Base-by-base conservation (phyloP, 2,888 invertebrate species). In the Papilio gigon region DNA sequence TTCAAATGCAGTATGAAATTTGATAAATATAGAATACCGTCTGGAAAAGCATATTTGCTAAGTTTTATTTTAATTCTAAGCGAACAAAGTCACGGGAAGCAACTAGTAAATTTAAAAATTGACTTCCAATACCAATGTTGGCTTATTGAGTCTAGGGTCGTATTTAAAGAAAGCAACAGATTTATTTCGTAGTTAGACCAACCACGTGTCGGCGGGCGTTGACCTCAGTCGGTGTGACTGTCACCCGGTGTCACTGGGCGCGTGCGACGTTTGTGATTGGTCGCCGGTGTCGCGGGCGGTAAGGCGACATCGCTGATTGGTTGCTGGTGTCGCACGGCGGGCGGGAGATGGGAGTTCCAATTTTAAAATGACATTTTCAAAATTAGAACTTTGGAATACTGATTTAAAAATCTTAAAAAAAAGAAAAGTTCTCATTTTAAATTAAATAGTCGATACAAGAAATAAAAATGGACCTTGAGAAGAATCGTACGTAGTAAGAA, bases 221-320 rank as follows among this genome's bases (percentile, higher is more conserved):
- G 82, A 88, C 87, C 83, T 79, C 72, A 66, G 74, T 69, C 75
- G 72, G 76, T 56, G 80, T 80, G 47, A 80, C 78, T 90, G 91
- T 92, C 90, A 90, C 88, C 80, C 80, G 78, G 82, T 90, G 91
- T 91, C 91, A 90, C 88, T 92, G 91, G 91, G 80, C 76, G 81
- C 79, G 73, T 72, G 79, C 85, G 85, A 85, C 86, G 83, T 76
- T 65, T 76, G 73, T 77, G 70, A 88, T 89, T 88, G 89, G 88
- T 74, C 70, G 77, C 71, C 72, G 74, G 62, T 91, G 92, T 91
- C 92, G 86, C 90, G 84, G 88, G 87, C 86, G 84, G 81, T 77
- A 74, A 77, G 79, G 91, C 83, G 92, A 91, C 92, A 91, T 87
- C 78, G 77, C 78, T 77, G 75, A 89, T 91, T 92, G 90, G 91